These are phyloP conservation scores for Leptoclinus maculatus DNA, from an alignment of 2,797 vertebrate species.

Conservation along the genomic window DNA sequence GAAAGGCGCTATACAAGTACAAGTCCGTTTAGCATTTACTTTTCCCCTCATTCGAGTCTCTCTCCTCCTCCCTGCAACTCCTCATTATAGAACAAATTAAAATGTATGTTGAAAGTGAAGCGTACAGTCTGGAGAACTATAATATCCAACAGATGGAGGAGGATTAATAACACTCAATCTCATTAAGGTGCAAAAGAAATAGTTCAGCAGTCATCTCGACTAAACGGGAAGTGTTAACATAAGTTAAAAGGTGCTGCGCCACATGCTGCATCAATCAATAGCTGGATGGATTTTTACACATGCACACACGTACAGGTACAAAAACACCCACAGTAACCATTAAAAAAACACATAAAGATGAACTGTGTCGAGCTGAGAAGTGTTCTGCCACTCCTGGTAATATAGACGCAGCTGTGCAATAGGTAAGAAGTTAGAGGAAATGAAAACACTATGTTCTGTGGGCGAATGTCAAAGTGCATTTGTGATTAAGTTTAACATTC, in stretches of 20 bases:
- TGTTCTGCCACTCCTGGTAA: slow-evolving; percentile 28
- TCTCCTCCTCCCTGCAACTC: slow-evolving; percentile 1
- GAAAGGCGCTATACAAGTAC: too few species aligned
- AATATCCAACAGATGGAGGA: slow-evolving; percentile 59
- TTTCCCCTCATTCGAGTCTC: not conserved
- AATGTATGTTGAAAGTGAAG: slow-evolving; percentile 33
- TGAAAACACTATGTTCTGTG: slow-evolving; percentile 33
- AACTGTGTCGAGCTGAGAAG: slow-evolving; percentile 12
- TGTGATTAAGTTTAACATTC: slow-evolving; percentile 18
- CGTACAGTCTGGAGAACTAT: slow-evolving; percentile 12
- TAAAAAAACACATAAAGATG: slow-evolving; percentile 20
- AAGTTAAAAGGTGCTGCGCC: slow-evolving; percentile 29
- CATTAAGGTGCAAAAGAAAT: slow-evolving; percentile 51
- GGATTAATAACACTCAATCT: slow-evolving; percentile 54
- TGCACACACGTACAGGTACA: not conserved
- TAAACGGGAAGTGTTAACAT: slow-evolving; percentile 43
- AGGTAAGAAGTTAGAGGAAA: slow-evolving; percentile 31
- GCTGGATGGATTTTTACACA: slow-evolving; percentile 25
- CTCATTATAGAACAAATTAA: slow-evolving; percentile 40
- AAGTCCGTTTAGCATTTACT: too few species aligned
- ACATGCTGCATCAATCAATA: slow-evolving; percentile 39
- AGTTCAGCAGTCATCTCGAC: slow-evolving; percentile 34
- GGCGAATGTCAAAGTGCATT: not conserved
- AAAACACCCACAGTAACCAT: slow-evolving; percentile 3
- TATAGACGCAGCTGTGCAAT: slow-evolving; percentile 43